These are phyloP conservation scores for Calliphora vicina DNA, from an alignment of 1,140 invertebrate species.

Conservation along the genomic window DNA sequence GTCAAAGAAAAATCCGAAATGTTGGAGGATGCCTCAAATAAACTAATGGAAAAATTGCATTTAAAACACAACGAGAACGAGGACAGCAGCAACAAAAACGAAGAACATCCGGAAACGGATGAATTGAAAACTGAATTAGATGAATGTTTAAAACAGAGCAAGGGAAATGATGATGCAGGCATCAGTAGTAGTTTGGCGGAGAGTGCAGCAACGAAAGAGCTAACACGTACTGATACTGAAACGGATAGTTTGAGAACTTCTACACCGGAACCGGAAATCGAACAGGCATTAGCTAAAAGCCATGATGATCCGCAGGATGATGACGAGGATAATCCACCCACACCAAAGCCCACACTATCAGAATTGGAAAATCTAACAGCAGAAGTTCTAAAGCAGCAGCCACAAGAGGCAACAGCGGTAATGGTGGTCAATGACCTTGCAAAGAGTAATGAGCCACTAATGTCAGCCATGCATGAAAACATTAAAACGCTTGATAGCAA, in stretches of 20 bases:
- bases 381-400: slow-evolving; percentile 37
- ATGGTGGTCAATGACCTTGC: slow-evolving; percentile 1
- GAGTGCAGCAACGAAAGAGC: slow-evolving; percentile 39
- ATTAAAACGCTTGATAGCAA: neutral
- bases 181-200: slow-evolving; percentile 32
- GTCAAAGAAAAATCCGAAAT: slow-evolving; percentile 53
- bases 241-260: slow-evolving; percentile 59
- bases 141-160: neutral
- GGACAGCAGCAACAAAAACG: neutral
- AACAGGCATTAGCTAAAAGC: slow-evolving; percentile 50
- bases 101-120: neutral
- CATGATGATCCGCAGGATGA: slow-evolving; percentile 21
- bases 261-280: slow-evolving; percentile 60
- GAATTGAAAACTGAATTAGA: neutral
- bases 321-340: slow-evolving; percentile 53
- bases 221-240: slow-evolving; percentile 42
- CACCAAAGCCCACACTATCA: slow-evolving; percentile 56
- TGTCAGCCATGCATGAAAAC: neutral
- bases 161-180: neutral
- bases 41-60: slow-evolving; percentile 54
- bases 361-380: slow-evolving; percentile 52
- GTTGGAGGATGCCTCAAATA: slow-evolving; percentile 54
- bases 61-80: slow-evolving; percentile 36
- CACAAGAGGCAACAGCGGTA: neutral
- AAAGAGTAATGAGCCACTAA: neutral